Evolutionary conservation across 2,113 vertebrate genomes (phyloP).

Genomic region (Spea multiplicata): DNA sequence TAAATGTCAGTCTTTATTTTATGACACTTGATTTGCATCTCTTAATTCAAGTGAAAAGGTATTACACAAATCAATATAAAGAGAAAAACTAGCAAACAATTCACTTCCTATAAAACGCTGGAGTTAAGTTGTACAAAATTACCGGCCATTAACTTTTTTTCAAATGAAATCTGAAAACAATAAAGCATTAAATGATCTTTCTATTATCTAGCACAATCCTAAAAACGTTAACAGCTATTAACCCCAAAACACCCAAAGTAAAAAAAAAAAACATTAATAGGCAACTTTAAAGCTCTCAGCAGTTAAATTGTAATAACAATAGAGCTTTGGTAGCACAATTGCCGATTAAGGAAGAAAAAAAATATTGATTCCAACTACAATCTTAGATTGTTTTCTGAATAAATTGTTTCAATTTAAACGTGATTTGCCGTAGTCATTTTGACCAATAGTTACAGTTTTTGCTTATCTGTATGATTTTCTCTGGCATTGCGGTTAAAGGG

Average conservation of each 20-base stretch:
- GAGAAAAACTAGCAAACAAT: too few species aligned
- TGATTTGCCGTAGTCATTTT: slow-evolving; percentile 68
- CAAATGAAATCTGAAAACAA: too few species aligned
- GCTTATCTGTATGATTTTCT: slow-evolving; percentile 60
- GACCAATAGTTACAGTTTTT: slow-evolving; percentile 64
- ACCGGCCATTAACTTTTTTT: too few species aligned
- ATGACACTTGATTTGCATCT: too few species aligned
- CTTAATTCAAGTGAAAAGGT: too few species aligned
- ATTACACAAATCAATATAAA: too few species aligned
- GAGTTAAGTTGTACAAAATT: too few species aligned
- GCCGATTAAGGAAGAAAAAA: slow-evolving; percentile 64
- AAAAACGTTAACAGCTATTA: not conserved
- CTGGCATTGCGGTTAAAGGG: slow-evolving; percentile 56
- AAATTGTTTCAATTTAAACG: slow-evolving; percentile 73
- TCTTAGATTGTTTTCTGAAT: slow-evolving; percentile 66
- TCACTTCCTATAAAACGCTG: too few species aligned
- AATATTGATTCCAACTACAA: slow-evolving; percentile 67
- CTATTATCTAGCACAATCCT: too few species aligned
- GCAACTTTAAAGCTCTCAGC: slow-evolving; percentile 63
- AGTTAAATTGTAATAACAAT: slow-evolving; percentile 72
- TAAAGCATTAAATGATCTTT: too few species aligned
- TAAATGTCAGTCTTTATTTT: too few species aligned
- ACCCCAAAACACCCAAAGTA: not conserved
- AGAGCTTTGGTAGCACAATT: slow-evolving; percentile 59
- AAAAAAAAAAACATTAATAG: slow-evolving; percentile 55